Evolutionary conservation across 1,140 invertebrate species (phyloP).

Genomic region (Drosophila varians): DNA sequence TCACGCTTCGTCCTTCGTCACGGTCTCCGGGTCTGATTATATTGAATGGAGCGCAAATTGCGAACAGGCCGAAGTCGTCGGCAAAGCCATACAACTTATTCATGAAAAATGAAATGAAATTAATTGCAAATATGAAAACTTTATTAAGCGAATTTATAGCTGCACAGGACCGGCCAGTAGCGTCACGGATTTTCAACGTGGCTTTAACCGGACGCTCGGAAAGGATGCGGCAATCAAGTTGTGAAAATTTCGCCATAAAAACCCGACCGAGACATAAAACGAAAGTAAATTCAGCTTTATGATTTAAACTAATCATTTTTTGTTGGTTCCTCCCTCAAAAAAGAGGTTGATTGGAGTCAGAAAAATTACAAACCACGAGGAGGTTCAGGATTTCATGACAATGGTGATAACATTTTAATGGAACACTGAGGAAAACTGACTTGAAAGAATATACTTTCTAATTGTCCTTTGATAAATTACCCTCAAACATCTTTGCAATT

Average conservation of each 20-base stretch:
- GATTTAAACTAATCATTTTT: conserved; percentile 59
- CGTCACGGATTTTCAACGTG: conserved; percentile 1
- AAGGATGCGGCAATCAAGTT: conserved; percentile 25
- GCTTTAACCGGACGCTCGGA: conserved; percentile 1
- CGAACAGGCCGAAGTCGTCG: conserved; percentile 51
- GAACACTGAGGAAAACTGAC: conserved; percentile 14
- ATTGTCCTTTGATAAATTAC: not conserved
- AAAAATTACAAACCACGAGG: conserved; percentile 23
- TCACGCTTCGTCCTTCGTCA: conserved; percentile 12
- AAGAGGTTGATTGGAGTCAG: conserved; percentile 10
- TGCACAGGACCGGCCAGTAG: conserved; percentile 5
- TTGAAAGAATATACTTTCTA: no score
- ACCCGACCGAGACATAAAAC: conserved; percentile 21
- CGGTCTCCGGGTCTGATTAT: conserved; percentile 40
- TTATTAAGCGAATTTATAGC: conserved; percentile 73
- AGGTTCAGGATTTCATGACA: conserved; percentile 44
- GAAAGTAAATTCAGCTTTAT: conserved; percentile 46
- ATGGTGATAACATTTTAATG: conserved; percentile 19
- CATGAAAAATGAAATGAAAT: conserved; percentile 72
- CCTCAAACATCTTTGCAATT: conserved; percentile 11
- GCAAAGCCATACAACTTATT: conserved; percentile 57
- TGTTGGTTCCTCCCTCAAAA: conserved; percentile 1
- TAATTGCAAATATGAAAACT: conserved; percentile 76
- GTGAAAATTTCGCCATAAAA: conserved; percentile 23
- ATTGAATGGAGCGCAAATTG: conserved; percentile 72